These are phyloP conservation scores for Mesoclemmys tuberculata DNA, from an alignment of 2,113 vertebrate species.

Conservation along the genomic window DNA sequence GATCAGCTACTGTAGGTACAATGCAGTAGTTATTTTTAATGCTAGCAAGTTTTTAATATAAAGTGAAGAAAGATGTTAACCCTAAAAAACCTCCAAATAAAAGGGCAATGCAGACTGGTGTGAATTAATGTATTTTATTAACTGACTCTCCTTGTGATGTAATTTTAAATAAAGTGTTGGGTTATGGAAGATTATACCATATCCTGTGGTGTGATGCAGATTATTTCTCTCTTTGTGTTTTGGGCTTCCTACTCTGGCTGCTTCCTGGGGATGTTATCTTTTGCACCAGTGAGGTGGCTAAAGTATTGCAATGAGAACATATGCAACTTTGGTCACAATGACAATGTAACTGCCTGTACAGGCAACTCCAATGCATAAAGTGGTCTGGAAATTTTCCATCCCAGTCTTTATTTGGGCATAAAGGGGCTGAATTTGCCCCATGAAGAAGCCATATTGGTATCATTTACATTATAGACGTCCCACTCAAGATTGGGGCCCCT, in stretches of 20 bases:
- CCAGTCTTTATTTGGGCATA: not conserved
- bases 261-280: fast-evolving
- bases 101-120: slow-evolving; percentile 60
- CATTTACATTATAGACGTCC: not conserved
- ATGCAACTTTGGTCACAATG: not conserved
- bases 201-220: not conserved
- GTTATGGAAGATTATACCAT: slow-evolving; percentile 67
- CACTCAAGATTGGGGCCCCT: not conserved
- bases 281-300: not conserved
- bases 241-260: not conserved
- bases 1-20: slow-evolving; percentile 57
- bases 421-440: not conserved
- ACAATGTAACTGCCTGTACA: not conserved
- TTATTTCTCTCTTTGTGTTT: slow-evolving; percentile 8
- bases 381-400: not conserved
- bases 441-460: not conserved
- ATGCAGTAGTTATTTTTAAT: slow-evolving; percentile 64
- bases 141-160: slow-evolving; percentile 76
- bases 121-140: slow-evolving; percentile 76
- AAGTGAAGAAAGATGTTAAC: slow-evolving; percentile 69
- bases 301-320: not conserved
- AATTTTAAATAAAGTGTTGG: slow-evolving; percentile 81
- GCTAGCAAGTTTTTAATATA: slow-evolving; percentile 68
- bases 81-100: slow-evolving; percentile 36
- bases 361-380: not conserved